Conservation (phyloP, 1,140 invertebrate species). For the Bombus sylvicola region DNA sequence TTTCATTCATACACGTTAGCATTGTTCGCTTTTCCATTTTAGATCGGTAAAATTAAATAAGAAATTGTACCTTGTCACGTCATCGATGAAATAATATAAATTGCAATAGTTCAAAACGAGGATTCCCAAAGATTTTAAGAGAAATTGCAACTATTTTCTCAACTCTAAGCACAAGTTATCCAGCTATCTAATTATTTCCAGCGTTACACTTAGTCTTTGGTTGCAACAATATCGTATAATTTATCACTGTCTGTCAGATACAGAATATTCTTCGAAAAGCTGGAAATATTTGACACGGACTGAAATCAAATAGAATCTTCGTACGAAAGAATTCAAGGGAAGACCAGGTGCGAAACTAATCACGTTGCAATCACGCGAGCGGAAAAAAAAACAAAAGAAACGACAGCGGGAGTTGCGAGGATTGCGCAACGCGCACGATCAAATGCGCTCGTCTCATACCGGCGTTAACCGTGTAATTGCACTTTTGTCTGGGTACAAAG, state of each 20-base stretch:
- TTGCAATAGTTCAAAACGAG: too few species aligned
- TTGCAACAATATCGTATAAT: background rate
- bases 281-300: background rate
- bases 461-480: constrained; percentile 34
- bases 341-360: constrained; percentile 28
- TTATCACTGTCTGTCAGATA: background rate
- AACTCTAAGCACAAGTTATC: too few species aligned
- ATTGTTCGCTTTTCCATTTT: background rate
- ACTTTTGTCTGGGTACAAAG: constrained; percentile 5
- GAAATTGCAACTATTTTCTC: too few species aligned
- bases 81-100: too few species aligned
- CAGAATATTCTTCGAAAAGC: background rate
- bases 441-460: constrained; percentile 35
- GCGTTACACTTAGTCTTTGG: background rate
- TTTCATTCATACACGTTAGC: background rate
- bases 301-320: too few species aligned
- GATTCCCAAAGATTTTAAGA: too few species aligned
- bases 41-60: too few species aligned
- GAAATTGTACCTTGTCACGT: too few species aligned
- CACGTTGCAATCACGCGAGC: background rate
- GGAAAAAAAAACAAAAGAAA: background rate
- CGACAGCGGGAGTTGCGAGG: background rate
- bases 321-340: background rate
- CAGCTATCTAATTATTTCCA: background rate
- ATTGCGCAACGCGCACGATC: constrained; percentile 35